A percentile compares a stretch with the other conserved stretches of the same genome.
Evolutionary conservation across 53 echinoderm and acorn worm genomes (phyloP).

Genomic region (Astropecten irregularis): DNA sequence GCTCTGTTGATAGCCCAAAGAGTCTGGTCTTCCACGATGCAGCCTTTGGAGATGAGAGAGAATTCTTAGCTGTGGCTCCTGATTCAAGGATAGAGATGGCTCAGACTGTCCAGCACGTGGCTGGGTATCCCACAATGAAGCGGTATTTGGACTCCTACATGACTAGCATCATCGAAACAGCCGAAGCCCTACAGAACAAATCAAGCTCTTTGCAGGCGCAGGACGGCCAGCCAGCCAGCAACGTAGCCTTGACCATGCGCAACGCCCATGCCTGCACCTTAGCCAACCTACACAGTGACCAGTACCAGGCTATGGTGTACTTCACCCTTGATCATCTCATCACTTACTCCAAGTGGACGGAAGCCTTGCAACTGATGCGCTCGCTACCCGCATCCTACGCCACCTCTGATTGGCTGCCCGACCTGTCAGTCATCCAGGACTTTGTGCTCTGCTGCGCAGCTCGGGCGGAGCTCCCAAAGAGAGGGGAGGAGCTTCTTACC

Average conservation of each 20-base stretch:
- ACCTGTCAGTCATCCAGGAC: conserved; percentile 65
- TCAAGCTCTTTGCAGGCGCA: neutral
- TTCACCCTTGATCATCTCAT: conserved; percentile 70
- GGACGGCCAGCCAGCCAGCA: conserved; percentile 42
- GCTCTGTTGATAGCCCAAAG: conserved; percentile 40
- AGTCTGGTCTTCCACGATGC: conserved; percentile 78
- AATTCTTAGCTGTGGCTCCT: conserved; percentile 8
- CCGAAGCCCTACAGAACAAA: conserved; percentile 18
- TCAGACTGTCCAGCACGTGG: conserved; percentile 56
- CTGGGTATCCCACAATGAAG: conserved; percentile 66
- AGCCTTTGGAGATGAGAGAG: conserved; percentile 65
- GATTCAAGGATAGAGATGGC: conserved; percentile 23
- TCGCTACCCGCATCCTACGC: conserved; percentile 6
- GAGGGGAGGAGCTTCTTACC: conserved; percentile 31
- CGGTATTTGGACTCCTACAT: conserved; percentile 59
- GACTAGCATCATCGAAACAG: conserved; percentile 13
- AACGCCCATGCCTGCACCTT: conserved; percentile 63
- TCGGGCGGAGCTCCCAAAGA: conserved; percentile 30
- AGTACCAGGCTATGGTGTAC: conserved; percentile 67
- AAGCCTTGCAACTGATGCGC: conserved; percentile 66
- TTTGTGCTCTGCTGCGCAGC: conserved; percentile 88
- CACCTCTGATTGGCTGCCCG: conserved; percentile 38
- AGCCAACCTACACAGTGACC: conserved; percentile 50
- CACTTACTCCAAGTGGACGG: conserved; percentile 69
- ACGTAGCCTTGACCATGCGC: conserved; percentile 45